Conservation (phyloP, 1,140 invertebrate genomes). For the Drosophila lini region DNA sequence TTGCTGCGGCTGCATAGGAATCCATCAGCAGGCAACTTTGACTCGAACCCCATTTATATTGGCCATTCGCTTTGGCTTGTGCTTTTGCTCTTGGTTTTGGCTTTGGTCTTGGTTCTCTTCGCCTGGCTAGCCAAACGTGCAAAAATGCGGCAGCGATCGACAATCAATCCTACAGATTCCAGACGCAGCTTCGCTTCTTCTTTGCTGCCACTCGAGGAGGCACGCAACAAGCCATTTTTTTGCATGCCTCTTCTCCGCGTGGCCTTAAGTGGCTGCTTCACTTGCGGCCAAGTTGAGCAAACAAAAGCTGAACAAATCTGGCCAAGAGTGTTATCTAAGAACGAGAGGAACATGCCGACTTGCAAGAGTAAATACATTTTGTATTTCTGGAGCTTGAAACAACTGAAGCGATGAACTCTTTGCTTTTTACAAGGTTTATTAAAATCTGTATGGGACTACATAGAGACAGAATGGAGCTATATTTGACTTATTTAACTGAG, state of each 20-base stretch:
- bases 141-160: conserved; percentile 70
- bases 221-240: conserved; percentile 70
- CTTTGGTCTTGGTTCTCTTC: conserved; percentile 37
- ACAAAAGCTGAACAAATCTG: conserved; percentile 38
- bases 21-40: conserved; percentile 56
- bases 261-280: conserved; percentile 70
- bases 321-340: conserved; percentile 55
- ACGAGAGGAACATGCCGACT: conserved; percentile 9
- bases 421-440: conserved; percentile 7
- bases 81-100: conserved; percentile 5
- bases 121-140: conserved; percentile 56
- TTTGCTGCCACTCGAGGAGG: conserved; percentile 29
- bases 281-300: conserved; percentile 68
- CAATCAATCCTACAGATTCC: conserved; percentile 80
- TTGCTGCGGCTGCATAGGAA: conserved; percentile 62
- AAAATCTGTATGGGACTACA: neutral
- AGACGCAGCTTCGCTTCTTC: conserved; percentile 20
- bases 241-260: conserved; percentile 9
- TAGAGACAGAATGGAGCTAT: neutral
- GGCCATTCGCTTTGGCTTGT: conserved; percentile 44
- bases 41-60: conserved; percentile 53
- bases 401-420: conserved; percentile 5
- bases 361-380: conserved; percentile 17
- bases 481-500: neutral
- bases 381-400: neutral